These are phyloP conservation scores for Polymixis lichenea DNA, from an alignment of 2,888 invertebrate genomes.

Conservation along the genomic window DNA sequence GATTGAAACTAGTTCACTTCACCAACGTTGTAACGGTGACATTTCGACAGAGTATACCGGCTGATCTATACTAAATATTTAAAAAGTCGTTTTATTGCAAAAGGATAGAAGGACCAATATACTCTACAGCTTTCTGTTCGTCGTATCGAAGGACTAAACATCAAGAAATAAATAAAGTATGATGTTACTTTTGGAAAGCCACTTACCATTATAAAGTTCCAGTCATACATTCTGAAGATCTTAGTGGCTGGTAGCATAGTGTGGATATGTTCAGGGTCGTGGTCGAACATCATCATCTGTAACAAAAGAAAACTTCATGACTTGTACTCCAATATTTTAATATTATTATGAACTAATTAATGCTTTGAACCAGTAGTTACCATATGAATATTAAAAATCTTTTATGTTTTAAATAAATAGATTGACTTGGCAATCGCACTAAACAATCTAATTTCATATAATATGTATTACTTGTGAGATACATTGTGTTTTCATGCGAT, in stretches of 20 bases:
- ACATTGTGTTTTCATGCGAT: too few species aligned
- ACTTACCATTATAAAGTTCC: slow-evolving; percentile 37
- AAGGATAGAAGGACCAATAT: neutral
- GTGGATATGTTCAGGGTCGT: slow-evolving; percentile 6
- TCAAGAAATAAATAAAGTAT: neutral
- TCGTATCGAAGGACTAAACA: neutral
- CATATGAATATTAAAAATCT: too few species aligned
- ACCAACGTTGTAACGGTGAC: too few species aligned
- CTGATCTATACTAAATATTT: neutral
- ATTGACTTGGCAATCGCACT: too few species aligned
- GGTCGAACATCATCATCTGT: slow-evolving; percentile 17
- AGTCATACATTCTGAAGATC: slow-evolving; percentile 28
- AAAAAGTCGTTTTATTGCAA: neutral
- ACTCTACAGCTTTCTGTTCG: neutral
- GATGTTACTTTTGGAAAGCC: neutral
- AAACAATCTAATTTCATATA: too few species aligned
- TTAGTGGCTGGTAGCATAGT: slow-evolving; percentile 3
- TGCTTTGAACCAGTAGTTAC: too few species aligned
- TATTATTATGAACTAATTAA: too few species aligned
- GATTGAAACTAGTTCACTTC: too few species aligned
- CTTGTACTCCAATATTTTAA: neutral
- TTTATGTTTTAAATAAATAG: too few species aligned
- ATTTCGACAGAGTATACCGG: too few species aligned
- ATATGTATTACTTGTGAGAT: too few species aligned
- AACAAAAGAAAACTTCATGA: slow-evolving; percentile 7